Base-by-base conservation (phyloP, 2,888 invertebrate genomes). In the Eubasilissa splendida region DNA sequence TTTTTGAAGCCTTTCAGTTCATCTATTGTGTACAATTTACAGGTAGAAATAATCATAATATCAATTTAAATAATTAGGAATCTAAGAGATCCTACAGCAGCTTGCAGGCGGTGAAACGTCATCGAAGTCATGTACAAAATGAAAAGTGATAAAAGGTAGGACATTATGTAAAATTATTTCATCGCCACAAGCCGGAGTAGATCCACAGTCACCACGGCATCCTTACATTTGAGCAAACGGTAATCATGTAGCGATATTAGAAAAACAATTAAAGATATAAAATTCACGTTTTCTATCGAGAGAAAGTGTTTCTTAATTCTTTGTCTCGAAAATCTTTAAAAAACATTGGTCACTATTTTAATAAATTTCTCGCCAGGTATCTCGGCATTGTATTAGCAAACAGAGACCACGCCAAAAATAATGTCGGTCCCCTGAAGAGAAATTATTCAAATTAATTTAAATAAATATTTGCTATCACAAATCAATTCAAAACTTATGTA, bases 11-110 rank as follows among this genome's bases (percentile, higher is more conserved):
- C 71, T 56, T 73, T 73, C 71, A 73, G 71, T 50, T 73, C 71
- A 73, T 73, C 71, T 73, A 73, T 73, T 73, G 71, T 70, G 33
- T 73, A 73, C 71, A 73, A 73, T 58, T 73, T 58, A 73, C 56
- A 56, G 54, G 54, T 73, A 73, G 33, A 68, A 73, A 73, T 33
- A 56, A 56, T 71, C 22, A 22, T 22, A 22, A 73, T 31, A 56
- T 50, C 68, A 73, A 58, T 58, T 70, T 42, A 42, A 42, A 70
- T 70, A 70, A 70, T 52, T 70, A 70, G 53, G 52, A 68, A 42
- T 70, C 70, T 54, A 54, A 52, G 22, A 42, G 42, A 63, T 33
- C 33, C 22, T 11, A 22, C 11, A 22, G 10, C 70, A 53, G 53
- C 70, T 70, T 53, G 52, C n/a, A 14, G 70, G 52, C 22, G 70